Evolutionary conservation across 2,888 invertebrate genomes (phyloP).

Genomic region (Eilema caniola): DNA sequence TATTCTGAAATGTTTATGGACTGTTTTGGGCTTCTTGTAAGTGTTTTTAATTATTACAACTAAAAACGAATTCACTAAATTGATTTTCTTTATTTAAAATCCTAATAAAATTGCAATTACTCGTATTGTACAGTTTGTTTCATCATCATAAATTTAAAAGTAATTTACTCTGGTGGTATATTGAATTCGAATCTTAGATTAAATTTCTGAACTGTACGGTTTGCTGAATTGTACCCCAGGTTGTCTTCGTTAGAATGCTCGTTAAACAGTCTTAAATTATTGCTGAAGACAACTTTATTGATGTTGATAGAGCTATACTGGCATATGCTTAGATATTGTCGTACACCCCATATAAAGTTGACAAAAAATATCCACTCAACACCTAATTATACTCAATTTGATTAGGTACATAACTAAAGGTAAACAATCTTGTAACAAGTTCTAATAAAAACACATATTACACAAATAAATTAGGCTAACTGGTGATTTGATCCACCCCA

Average conservation of each 20-base stretch:
- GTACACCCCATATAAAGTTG: too few relatives aligned
- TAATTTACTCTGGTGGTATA: not conserved
- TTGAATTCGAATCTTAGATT: not conserved
- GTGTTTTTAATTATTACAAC: slow-evolving; percentile 43
- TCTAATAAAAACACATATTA: too few relatives aligned
- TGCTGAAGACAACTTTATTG: not conserved
- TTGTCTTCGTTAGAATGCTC: not conserved
- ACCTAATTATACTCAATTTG: too few relatives aligned
- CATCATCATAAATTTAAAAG: not conserved
- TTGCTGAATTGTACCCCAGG: too few relatives aligned
- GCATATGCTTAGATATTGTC: not conserved
- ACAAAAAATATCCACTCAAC: too few relatives aligned
- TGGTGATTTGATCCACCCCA: too few relatives aligned
- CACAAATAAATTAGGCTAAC: too few relatives aligned
- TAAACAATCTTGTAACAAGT: too few relatives aligned
- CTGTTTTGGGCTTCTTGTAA: slow-evolving; percentile 78
- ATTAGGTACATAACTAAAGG: too few relatives aligned
- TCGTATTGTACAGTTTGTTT: not conserved
- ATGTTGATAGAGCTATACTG: not conserved
- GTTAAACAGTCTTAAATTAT: not conserved
- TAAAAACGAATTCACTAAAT: not conserved
- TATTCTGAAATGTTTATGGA: slow-evolving; percentile 83
- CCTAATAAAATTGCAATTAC: not conserved
- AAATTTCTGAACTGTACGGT: not conserved
- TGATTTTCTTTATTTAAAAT: not conserved